These are phyloP conservation scores for Sebastolobus alascanus DNA, from an alignment of 2,797 vertebrate genomes.

Conservation along the genomic window DNA sequence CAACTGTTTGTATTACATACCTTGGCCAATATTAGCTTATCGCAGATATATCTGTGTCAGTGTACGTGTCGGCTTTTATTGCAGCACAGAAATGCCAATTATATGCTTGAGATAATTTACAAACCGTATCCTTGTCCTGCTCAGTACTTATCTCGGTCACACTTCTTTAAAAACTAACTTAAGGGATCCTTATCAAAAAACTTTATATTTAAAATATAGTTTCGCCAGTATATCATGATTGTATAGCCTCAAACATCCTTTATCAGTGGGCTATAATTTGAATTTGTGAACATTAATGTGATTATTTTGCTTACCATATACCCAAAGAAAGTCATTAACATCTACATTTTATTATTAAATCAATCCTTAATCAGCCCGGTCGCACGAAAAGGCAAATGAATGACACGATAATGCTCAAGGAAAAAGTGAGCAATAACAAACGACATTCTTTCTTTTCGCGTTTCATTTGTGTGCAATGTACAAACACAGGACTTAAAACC, in stretches of 20 bases:
- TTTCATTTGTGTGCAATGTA: too few relatives aligned
- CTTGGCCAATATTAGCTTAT: not conserved
- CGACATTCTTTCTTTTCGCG: not conserved
- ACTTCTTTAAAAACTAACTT: not conserved
- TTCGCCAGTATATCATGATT: not conserved
- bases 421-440: too few relatives aligned
- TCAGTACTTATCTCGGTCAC: not conserved
- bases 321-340: not conserved
- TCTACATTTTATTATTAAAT: conserved; percentile 11
- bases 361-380: not conserved
- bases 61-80: not conserved
- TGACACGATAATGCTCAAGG: not conserved
- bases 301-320: not conserved
- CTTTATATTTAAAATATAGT: not conserved
- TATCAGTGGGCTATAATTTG: not conserved
- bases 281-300: not conserved
- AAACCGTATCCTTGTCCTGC: not conserved
- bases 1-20: not conserved
- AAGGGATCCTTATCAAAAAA: not conserved
- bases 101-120: not conserved
- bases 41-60: not conserved
- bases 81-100: not conserved
- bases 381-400: not conserved
- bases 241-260: not conserved
- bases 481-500: not conserved